Evolutionary conservation across 2,888 invertebrate species (phyloP).

Genomic region (Strigamia crassipes): DNA sequence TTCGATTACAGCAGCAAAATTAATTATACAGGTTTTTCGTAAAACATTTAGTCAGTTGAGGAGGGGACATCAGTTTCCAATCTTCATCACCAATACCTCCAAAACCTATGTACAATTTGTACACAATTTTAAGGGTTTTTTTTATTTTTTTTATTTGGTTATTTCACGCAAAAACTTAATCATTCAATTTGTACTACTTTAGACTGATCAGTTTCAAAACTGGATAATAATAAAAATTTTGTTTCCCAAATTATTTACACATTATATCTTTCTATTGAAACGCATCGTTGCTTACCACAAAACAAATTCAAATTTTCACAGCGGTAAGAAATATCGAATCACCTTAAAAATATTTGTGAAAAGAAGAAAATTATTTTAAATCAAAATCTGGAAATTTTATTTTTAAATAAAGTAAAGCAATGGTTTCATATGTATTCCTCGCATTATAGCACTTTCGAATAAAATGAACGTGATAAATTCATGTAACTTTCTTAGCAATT

Average conservation of each 20-base stretch:
- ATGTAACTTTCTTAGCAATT: background rate
- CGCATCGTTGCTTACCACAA: slow-evolving; percentile 11
- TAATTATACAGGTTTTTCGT: slow-evolving; percentile 36
- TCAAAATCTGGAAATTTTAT: background rate
- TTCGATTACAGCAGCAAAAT: slow-evolving; percentile 38
- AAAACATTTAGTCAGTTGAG: slow-evolving; percentile 26
- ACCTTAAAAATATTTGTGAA: background rate
- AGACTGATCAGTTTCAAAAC: slow-evolving; percentile 24
- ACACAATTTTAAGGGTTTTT: background rate
- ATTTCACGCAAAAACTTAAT: background rate
- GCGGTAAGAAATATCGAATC: background rate
- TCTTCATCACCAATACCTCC: background rate
- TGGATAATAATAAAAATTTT: background rate
- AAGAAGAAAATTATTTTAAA: background rate
- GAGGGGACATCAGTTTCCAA: slow-evolving; percentile 12
- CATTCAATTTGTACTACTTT: background rate
- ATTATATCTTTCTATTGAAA: background rate
- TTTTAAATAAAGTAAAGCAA: background rate
- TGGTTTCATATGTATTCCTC: background rate
- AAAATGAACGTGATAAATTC: background rate
- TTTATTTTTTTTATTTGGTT: background rate
- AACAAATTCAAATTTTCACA: slow-evolving; percentile 8
- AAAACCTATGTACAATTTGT: slow-evolving; percentile 37
- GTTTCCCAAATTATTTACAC: slow-evolving; percentile 30
- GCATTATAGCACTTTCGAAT: background rate